Base-by-base conservation (phyloP, 2,113 vertebrate species). In the Onychostoma macrolepis region DNA sequence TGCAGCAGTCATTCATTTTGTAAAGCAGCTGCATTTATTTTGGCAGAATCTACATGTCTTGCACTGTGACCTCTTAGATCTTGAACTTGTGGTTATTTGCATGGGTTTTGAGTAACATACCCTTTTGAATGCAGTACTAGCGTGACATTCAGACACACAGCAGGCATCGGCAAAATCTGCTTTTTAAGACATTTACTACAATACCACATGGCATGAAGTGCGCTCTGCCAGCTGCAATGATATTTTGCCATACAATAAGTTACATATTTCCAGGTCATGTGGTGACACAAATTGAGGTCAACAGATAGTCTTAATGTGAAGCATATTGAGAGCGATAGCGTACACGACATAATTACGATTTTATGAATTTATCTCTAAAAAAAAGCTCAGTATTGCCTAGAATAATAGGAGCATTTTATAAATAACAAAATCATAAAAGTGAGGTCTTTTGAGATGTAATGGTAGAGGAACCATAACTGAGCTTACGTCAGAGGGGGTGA, bases 361-460 rank as follows among this genome's bases (percentile, higher is more conserved):
- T 89, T 87, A 90, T 85, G 41, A 83, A 90, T 88, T 88, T 74
- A 69, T 83, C 65, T 82, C 45, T 61, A 83, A 88, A 87, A 85
- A 72, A 87, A 78, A 72, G 76, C 77, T 83, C 85, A 87, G 67
- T 45, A 58, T 86, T 80, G 75, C 74, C 65, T 77, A 56, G 81
- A 84, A 81, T 83, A 48, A 43, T 82, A 80, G 76, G 36, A 61
- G 19, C 48, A 13, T 45, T 87, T 89, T 78, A 82, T 65, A 90
- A 88, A 89, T 87, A 84, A 87, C 67, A 58, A 83, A 88, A 86
- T 87, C 72, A 89, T 87, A 88, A 91, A 90, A 89, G 36, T 71
- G 56, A 87, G 85, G 83, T 87, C 80, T 87, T 86, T 83, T 86
- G 56, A 87, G 87, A 87, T 38, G 61, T 76, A 88, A 89, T 75